Conservation (phyloP, 2,797 vertebrate species). For the Synaphobranchus kaupii region DNA sequence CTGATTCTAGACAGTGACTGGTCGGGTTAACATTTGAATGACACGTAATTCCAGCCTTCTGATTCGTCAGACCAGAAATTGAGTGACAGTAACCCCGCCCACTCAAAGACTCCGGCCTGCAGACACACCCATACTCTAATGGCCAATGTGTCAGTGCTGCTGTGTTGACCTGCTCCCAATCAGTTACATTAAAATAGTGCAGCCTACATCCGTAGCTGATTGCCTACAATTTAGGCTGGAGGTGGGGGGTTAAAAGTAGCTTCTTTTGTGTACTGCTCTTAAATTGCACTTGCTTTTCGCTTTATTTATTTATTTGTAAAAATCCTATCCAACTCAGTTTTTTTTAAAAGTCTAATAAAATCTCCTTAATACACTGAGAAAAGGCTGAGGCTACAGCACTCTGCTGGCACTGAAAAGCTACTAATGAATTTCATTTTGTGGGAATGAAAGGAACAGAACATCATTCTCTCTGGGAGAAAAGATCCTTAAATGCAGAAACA, state of each 20-base stretch:
- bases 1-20: no score
- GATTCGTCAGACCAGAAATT: no score
- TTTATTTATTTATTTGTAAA: neutral
- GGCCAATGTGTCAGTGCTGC: neutral
- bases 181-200: neutral
- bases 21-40: no score
- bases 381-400: no score
- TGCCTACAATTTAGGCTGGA: conserved; percentile 29
- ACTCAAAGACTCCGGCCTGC: no score
- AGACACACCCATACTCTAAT: no score
- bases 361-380: neutral
- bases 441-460: neutral
- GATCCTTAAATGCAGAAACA: neutral
- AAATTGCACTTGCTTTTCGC: no score
- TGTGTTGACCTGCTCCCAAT: neutral
- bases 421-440: conserved; percentile 23
- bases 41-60: no score
- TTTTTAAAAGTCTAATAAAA: neutral
- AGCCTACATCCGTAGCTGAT: conserved; percentile 27
- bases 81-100: no score
- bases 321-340: neutral
- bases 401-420: neutral
- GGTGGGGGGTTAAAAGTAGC: conserved; percentile 20
- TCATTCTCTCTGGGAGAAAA: neutral
- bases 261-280: neutral